A percentile compares a stretch with the other conserved stretches of the same genome.
Conservation (phyloP, 1,140 invertebrate species). For the Formica exsecta region DNA sequence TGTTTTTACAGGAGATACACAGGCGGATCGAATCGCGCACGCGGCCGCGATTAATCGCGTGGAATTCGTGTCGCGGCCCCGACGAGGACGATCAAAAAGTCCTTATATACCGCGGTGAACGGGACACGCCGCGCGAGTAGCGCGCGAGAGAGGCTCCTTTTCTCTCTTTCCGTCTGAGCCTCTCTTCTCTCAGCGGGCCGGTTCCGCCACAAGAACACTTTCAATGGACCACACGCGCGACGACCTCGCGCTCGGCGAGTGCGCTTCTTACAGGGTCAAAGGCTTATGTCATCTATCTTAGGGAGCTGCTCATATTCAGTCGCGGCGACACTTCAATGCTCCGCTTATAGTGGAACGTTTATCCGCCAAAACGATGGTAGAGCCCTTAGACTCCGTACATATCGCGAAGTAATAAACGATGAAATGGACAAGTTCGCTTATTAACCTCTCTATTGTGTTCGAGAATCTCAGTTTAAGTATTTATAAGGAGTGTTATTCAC, state of each 20-base stretch:
- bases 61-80: conserved; percentile 69
- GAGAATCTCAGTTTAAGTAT: neutral
- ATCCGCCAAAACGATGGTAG: conserved; percentile 48
- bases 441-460: conserved; percentile 23
- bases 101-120: conserved; percentile 71
- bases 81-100: conserved; percentile 71
- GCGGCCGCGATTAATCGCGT: conserved; percentile 68
- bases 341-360: conserved; percentile 60
- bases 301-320: conserved; percentile 79
- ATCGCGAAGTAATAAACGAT: conserved; percentile 25
- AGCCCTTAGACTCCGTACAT: neutral
- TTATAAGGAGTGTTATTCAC: neutral
- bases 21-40: conserved; percentile 59
- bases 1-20: conserved; percentile 54
- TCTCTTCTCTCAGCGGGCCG: conserved; percentile 30
- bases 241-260: conserved; percentile 72
- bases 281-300: conserved; percentile 81
- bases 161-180: conserved; percentile 41
- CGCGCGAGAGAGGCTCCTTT: conserved; percentile 64
- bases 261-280: conserved; percentile 73
- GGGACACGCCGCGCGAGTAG: conserved; percentile 43
- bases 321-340: conserved; percentile 81
- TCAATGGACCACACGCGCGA: conserved; percentile 84
- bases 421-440: conserved; percentile 44
- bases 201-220: conserved; percentile 56